Evolutionary conservation across 2,113 vertebrate genomes (phyloP), one percentile per base, ranked within the genome.

Genomic region (Prunella fulvescens): DNA sequence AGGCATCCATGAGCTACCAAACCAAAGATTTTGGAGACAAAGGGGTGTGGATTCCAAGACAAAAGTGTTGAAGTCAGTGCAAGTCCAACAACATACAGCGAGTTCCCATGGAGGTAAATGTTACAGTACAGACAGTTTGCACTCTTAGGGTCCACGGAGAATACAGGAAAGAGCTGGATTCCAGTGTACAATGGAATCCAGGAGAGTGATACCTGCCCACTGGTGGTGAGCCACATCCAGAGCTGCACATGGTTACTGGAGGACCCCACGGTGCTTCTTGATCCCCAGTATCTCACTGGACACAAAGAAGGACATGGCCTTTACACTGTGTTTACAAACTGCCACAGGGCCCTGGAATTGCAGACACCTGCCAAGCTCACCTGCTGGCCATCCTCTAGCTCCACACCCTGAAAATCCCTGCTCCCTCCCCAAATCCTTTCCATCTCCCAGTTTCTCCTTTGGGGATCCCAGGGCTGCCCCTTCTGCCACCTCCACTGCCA

Each of bases 361-460:
- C 42, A 42, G 22, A 60, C 4, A 14, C 3, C 5, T 8, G 1
- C 14, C 5, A 9, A 73, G 26, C 12, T 69, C 54, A 29, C 17
- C 33, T 84, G 29, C 29, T 81, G 50, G 33, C 25, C 1, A 0
- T 65, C 26, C 37, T 60, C 19, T 18, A 69, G 19, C 23, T 85
- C 58, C 1, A 4, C 0, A 0, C 4, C n/a, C n/a, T 88, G 35
- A 31, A 65, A 70, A 7, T 16, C 20, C 12, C 66, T 62, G n/a
- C 26, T 79, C 3, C 17, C 16, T 72, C 14, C 18, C 15, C n/a
- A 60, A 0, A 0, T 56, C 37, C 31, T 64, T 87, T 64, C 26
- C 35, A 53, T 57, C 16, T 82, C 11, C 29, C 5, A 8, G 1
- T 26, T 58, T 67, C 31, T 71, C 24, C 42, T 18, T 3, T 35